Evolutionary conservation across 1,140 invertebrate genomes (phyloP), one percentile per base, ranked within the genome.

Genomic region (Atopsyche davidsoni): DNA sequence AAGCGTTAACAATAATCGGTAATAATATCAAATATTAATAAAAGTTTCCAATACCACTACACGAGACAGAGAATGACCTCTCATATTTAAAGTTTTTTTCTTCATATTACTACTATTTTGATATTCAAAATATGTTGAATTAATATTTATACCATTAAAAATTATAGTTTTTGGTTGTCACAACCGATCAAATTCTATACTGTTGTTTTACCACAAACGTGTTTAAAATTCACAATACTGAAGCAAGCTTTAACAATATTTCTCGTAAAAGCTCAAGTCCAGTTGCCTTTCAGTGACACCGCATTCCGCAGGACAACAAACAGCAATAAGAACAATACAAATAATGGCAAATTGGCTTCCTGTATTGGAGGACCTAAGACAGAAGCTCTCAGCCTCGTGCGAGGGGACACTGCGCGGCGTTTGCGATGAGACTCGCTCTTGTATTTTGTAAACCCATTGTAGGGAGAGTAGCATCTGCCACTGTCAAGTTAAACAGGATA

Each of bases 261-360:
- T 11, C 32, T 34, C 32, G n/a, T 34, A 34, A 34, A 16, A 16
- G 32, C 32, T 34, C 16, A 11, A 3, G n/a, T 11, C 16, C 11
- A 11, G 32, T 34, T 34, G 32, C n/a, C 32, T 34, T 34, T 39
- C 19, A 39, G 19, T 39, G 36, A 17, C 16, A 39, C 36, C 19
- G 16, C 36, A 39, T 39, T 39, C 36, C 36, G 4, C 11, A 17
- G n/a, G 11, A 39, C n/a, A 39, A 39, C 17, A 39, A 39, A 39
- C 36, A 39, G 16, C 19, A 10, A 19, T 4, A 39, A 10, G 36
- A 39, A n/a, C 14, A 39, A 39, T 21, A 18, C 16, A 39, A 16
- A 39, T 21, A 39, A 39, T 21, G 4, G n/a, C 19, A 39, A 39
- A 39, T 16, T 39, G 36, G 10, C 36, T 39, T 39, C 36, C 36